These are phyloP conservation scores for Agrilus cyanescens DNA, from an alignment of 2,888 invertebrate species.

Conservation along the genomic window DNA sequence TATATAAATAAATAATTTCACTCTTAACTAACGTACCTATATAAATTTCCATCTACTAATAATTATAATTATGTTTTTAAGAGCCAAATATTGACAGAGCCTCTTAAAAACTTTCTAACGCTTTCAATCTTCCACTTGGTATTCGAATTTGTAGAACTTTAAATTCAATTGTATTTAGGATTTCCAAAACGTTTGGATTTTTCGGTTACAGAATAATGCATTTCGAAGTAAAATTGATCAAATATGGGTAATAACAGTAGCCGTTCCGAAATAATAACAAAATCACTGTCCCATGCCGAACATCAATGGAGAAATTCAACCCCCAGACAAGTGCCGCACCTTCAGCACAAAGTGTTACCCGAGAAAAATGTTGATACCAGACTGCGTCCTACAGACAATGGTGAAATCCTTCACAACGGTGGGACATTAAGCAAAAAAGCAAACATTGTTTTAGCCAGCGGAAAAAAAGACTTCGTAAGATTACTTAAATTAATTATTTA, in stretches of 20 bases:
- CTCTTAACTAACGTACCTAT: too few species aligned
- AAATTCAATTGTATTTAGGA: too few species aligned
- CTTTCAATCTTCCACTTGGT: too few species aligned
- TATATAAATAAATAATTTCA: too few species aligned
- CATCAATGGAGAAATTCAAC: constrained; percentile 29
- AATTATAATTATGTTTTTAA: too few species aligned
- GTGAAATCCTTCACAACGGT: constrained; percentile 68
- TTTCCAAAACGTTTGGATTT: too few species aligned
- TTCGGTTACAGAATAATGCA: too few species aligned
- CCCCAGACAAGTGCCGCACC: constrained; percentile 22
- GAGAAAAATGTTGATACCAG: constrained; percentile 48
- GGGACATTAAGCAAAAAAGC: constrained; percentile 69
- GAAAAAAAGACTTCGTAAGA: constrained; percentile 10
- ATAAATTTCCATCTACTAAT: too few species aligned
- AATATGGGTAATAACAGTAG: constrained; percentile 35
- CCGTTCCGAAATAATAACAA: constrained; percentile 26
- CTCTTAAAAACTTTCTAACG: too few species aligned
- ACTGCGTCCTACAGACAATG: constrained; percentile 69
- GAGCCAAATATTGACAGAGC: too few species aligned
- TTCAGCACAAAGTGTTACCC: constrained; percentile 47
- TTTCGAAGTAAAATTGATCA: background rate
- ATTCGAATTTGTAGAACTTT: too few species aligned
- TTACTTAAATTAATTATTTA: background rate
- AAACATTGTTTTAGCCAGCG: constrained; percentile 5
- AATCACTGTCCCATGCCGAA: constrained; percentile 17